Evolutionary conservation across 2,888 invertebrate genomes (phyloP), one percentile per base, ranked within the genome.

Genomic region (Hydraecia micacea): DNA sequence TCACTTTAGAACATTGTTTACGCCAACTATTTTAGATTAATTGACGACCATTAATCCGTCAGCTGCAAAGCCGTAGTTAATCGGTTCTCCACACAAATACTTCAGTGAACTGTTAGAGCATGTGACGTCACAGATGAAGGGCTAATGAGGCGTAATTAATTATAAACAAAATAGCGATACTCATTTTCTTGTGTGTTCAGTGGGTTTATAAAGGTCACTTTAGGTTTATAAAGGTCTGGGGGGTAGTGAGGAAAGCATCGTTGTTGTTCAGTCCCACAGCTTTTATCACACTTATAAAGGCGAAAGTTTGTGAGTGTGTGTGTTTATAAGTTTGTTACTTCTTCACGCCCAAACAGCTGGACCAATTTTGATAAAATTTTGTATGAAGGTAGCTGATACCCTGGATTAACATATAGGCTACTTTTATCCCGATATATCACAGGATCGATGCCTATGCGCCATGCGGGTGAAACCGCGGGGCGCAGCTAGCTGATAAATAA

Each of bases 21-120:
- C 86, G n/a, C 36, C 15, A 73, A 76, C 81, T 73, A 73, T 69
- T 73, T 75, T 13, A 67, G 36, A 81, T 39, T 81, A 75, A 85
- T 74, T 36, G 9, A 52, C 15, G 42, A 25, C 18, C 70, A 71
- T 85, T 80, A 80, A 62, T 80, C 74, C 67, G 75, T 83, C 85
- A 52, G 55, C 70, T 32, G 15, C 77, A 42, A 49, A 28, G 15
- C 21, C 36, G 68, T 49, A 66, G 70, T 85, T 62, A 81, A 83
- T 84, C 73, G 65, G 66, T 65, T 42, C 42, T 28, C 36, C n/a
- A 39, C 52, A 63, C 77, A 75, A 73, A 85, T 77, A 85, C 42
- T 71, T 73, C 66, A 73, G 55, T 66, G n/a, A 58, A 21, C 72
- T 62, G 62, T 25, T 62, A 65, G 77, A 55, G 60, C 55, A n/a